A percentile compares a stretch with the other conserved stretches of the same genome.
Evolutionary conservation across 2,888 invertebrate species (phyloP).

Genomic region (Hoplodrina ambigua): DNA sequence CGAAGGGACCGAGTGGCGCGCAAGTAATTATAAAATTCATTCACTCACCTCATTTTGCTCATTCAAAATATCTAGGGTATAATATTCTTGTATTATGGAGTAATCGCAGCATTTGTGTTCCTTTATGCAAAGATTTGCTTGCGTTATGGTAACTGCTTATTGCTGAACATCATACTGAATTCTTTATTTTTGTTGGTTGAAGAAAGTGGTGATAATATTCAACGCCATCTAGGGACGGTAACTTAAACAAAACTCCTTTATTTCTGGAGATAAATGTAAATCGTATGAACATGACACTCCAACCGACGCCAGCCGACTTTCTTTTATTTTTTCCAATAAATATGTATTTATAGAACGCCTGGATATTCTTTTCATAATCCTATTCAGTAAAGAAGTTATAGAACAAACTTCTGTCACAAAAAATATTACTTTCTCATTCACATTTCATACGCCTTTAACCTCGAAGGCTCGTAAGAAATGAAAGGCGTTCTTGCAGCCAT

Average conservation of each 20-base stretch:
- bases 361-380: constrained; percentile 37
- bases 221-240: constrained; percentile 43
- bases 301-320: constrained; percentile 12
- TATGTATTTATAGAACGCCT: constrained; percentile 30
- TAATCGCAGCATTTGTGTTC: constrained; percentile 46
- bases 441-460: constrained; percentile 38
- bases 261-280: constrained; percentile 44
- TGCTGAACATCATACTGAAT: constrained; percentile 42
- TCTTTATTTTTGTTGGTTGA: constrained; percentile 44
- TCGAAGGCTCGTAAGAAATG: constrained; percentile 29
- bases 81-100: constrained; percentile 57
- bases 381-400: constrained; percentile 39
- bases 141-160: constrained; percentile 46
- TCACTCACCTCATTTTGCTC: constrained; percentile 67
- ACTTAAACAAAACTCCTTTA: constrained; percentile 35
- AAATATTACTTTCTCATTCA: constrained; percentile 37
- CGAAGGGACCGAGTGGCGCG: constrained; percentile 63
- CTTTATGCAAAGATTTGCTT: constrained; percentile 50
- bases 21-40: constrained; percentile 78
- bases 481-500: constrained; percentile 32
- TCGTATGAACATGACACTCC: constrained; percentile 25
- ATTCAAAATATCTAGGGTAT: constrained; percentile 63
- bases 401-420: constrained; percentile 37
- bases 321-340: constrained; percentile 35
- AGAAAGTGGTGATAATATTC: constrained; percentile 39